Evolutionary conservation across 2,888 invertebrate species (phyloP).

Genomic region (Caenorhabditis panamensis): DNA sequence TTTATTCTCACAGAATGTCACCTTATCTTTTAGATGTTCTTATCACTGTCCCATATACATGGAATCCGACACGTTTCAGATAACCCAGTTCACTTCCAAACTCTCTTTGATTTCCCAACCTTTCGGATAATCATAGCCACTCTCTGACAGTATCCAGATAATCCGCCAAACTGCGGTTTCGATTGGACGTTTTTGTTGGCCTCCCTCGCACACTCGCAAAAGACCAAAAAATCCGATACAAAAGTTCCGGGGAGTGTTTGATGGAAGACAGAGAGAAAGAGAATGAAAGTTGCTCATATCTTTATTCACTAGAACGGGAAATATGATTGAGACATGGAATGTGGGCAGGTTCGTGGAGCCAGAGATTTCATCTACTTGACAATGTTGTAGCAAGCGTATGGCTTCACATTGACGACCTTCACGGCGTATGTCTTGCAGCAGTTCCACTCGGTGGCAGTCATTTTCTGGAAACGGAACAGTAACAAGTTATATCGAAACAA

Average conservation of each 20-base stretch:
- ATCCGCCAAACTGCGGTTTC: too few relatives aligned
- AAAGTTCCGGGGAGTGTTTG: not conserved
- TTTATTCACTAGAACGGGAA: conserved; percentile 23
- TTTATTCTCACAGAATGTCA: too few relatives aligned
- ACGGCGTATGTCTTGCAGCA: conserved; percentile 44
- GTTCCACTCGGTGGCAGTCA: conserved; percentile 49
- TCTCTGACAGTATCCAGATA: too few relatives aligned
- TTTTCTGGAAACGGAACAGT: conserved; percentile 32
- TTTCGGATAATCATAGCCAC: too few relatives aligned
- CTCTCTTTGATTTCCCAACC: too few relatives aligned
- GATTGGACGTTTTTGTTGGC: too few relatives aligned
- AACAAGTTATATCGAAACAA: not conserved
- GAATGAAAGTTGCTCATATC: not conserved
- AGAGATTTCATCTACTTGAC: conserved; percentile 14
- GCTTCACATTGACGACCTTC: conserved; percentile 49
- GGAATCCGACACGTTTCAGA: too few relatives aligned
- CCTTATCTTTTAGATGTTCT: too few relatives aligned
- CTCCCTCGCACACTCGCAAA: too few relatives aligned
- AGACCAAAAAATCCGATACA: not conserved
- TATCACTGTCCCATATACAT: too few relatives aligned
- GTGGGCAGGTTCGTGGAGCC: not conserved
- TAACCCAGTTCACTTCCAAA: too few relatives aligned
- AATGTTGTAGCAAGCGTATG: conserved; percentile 50
- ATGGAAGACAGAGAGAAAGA: not conserved
- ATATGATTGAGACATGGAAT: conserved; percentile 6